Evolutionary conservation across 2,888 invertebrate genomes (phyloP).

Genomic region (Sarcophaga caerulescens): DNA sequence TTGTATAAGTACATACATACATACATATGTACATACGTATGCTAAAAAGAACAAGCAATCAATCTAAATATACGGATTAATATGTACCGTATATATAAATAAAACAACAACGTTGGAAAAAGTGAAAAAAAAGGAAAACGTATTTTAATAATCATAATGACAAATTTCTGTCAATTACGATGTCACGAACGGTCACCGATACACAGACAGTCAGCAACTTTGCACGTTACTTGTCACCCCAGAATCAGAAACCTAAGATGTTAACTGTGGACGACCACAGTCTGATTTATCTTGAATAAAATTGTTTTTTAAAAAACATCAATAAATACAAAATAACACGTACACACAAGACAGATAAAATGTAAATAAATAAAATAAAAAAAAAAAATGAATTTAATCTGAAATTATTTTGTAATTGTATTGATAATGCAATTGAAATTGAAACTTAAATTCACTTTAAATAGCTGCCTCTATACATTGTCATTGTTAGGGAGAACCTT

Average conservation of each 20-base stretch:
- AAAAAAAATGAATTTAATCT: conserved; percentile 18
- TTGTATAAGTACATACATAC: no score
- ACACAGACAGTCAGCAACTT: conserved; percentile 6
- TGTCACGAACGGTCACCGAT: conserved; percentile 45
- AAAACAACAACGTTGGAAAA: not conserved
- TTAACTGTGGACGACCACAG: not conserved
- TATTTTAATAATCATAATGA: conserved; percentile 30
- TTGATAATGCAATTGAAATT: conserved; percentile 41
- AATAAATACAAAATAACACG: not conserved
- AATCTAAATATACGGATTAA: conserved; percentile 4
- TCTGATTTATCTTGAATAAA: conserved; percentile 22
- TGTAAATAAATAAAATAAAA: not conserved
- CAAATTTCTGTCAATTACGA: conserved; percentile 54
- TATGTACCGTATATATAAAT: conserved; percentile 9
- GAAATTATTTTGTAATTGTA: conserved; percentile 45
- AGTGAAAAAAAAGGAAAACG: conserved; percentile 10
- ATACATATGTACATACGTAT: no score
- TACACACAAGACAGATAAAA: conserved; percentile 8
- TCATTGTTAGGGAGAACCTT: no score
- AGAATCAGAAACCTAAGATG: conserved; percentile 43
- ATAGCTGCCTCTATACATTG: no score
- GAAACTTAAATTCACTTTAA: not conserved
- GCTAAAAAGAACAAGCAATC: not conserved
- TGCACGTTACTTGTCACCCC: conserved; percentile 37
- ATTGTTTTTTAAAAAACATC: not conserved